phyloP scores from a whole-genome alignment of 2,113 vertebrate genomes.

The Oreochromis tanganicae region DNA sequence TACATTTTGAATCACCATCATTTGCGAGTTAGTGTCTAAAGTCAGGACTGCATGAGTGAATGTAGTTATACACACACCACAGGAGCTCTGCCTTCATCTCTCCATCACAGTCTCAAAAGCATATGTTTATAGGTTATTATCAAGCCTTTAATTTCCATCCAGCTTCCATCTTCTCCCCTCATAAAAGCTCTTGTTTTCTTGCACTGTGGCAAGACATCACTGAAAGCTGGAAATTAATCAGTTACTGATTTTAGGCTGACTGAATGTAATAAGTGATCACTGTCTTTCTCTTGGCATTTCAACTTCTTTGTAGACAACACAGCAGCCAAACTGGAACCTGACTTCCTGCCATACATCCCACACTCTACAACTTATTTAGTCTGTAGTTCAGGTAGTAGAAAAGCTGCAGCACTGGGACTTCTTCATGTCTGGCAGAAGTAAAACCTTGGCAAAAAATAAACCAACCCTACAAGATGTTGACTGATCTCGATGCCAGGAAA shows the following conservation, averaged over 20 bases:
- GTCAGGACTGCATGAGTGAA: not conserved
- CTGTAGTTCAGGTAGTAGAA: not conserved
- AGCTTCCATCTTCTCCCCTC: not conserved
- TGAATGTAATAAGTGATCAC: not conserved
- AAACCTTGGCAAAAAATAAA: not conserved
- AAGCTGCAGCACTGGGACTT: not conserved
- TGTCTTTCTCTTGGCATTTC: not conserved
- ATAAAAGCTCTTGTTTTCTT: not conserved
- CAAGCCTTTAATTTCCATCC: not conserved
- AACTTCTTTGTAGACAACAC: not conserved
- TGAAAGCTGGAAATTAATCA: not conserved
- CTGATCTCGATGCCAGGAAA: not conserved
- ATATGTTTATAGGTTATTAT: not conserved
- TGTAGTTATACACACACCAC: not conserved
- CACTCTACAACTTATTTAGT: not conserved
- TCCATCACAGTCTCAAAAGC: not conserved
- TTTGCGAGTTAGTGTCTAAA: not conserved
- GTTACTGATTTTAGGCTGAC: not conserved
- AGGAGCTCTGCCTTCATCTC: not conserved
- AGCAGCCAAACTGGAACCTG: not conserved
- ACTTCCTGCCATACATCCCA: not conserved
- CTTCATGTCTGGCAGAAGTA: not conserved
- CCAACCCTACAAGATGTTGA: not conserved
- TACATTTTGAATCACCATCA: conserved; percentile 18
- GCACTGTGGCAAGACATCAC: not conserved